Evolutionary conservation across 2,888 invertebrate species (phyloP).

Genomic region (Zonitis immaculata): DNA sequence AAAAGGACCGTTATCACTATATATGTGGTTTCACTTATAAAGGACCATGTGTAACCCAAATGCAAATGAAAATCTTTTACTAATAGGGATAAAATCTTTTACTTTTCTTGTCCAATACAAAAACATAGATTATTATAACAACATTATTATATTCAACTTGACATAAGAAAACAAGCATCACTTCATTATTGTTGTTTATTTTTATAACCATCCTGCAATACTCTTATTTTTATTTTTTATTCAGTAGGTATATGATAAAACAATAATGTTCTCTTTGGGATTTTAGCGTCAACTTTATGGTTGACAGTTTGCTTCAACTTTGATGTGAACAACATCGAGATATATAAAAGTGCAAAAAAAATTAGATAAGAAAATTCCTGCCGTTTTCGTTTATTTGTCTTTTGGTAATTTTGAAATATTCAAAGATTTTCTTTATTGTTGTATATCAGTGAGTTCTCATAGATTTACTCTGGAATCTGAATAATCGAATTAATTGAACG

Average conservation of each 20-base stretch:
- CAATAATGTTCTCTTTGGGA: constrained; percentile 6
- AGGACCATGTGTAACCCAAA: constrained; percentile 19
- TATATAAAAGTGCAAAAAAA: neutral
- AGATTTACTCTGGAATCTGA: too few species aligned
- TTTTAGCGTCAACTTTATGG: constrained; percentile 1
- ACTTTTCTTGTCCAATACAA: neutral
- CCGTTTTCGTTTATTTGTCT: too few species aligned
- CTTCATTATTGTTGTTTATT: neutral
- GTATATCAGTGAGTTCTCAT: too few species aligned
- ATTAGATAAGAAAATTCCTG: neutral
- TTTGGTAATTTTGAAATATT: too few species aligned
- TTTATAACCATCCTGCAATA: neutral
- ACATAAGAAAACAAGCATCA: neutral
- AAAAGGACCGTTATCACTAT: constrained; percentile 17
- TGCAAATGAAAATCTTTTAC: constrained; percentile 9
- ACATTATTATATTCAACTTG: neutral
- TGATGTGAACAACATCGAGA: constrained; percentile 2
- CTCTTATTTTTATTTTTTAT: neutral
- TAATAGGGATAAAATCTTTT: neutral
- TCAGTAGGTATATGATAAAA: constrained; percentile 1
- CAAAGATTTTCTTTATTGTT: too few species aligned
- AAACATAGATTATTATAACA: neutral
- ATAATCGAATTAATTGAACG: neutral
- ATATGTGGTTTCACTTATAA: constrained; percentile 17
- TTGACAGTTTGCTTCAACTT: constrained; percentile 5